Evolutionary conservation across 2,113 vertebrate species (phyloP), one percentile per base, ranked within the genome.

Genomic region (Variabilichromis moorii): DNA sequence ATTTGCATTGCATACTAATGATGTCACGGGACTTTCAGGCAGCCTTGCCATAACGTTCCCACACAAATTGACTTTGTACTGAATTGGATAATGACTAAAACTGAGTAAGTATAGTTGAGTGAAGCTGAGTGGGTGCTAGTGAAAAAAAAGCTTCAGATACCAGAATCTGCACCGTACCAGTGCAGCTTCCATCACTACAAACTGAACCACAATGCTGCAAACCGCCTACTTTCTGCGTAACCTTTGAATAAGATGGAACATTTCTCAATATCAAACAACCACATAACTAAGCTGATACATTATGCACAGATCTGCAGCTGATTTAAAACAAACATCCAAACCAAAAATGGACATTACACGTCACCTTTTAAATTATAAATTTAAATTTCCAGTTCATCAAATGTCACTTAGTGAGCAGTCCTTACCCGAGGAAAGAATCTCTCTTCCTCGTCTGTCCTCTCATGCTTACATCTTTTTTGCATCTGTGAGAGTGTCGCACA

Each of bases 41-140:
- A 0, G 17, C 31, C 59, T 63, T 66, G 61, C 61, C 1, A 3
- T 37, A 66, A 66, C 3, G 1, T 66, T 66, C 61, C 61, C 61
- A 66, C 61, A 66, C 33, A 66, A 37, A 37, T 21, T 37, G 61
- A 66, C 4, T 66, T 66, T 37, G 7, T 37, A 13, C 7, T 66
- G 33, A 66, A 5, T 37, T 37, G 33, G 17, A 66, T 66, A 13
- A 66, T 37, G 61, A 66, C 61, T 3, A 66, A 37, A 66, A 12
- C 17, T n/a, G 61, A 66, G 61, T 37, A 63, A 12, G 31, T 35
- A 66, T n/a, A 35, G 31, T 35, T 66, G 33, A 66, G 61, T 66
- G 33, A 66, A 21, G 19, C 61, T 8, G 61, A 66, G 31, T 66
- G 61, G 61, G 61, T n/a, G 9, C 17, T 66, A 66, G 33, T 1